Base-by-base conservation (phyloP, 2,113 vertebrate species). In the Sinosuthora webbiana region DNA sequence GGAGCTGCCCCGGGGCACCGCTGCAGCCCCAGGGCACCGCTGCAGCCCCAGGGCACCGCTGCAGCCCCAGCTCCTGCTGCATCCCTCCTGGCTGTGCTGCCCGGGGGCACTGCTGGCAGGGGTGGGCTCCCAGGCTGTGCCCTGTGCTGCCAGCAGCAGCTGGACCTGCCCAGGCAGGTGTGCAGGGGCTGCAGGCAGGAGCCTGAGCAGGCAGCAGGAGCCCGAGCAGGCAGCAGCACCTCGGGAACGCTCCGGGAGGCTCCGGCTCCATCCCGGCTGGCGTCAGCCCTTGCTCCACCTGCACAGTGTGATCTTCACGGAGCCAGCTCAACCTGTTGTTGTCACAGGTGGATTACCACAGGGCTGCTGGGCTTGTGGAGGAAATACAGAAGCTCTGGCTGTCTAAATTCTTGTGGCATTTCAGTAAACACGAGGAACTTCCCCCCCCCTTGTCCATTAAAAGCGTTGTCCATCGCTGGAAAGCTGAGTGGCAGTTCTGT, bases 161-260 rank as follows among this genome's bases (percentile, higher is more conserved):
- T 27, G 77, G 23, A 42, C 47, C 45, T 82, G 96, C 75, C 93
- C 4, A 12, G 95, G 87, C 93, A 93, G 59, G 89, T 23, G n/a
- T 55, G 7, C 52, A 73, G 91, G 95, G 93, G 68, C 93, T 70
- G 90, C 85, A 63, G 56, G 71, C 71, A 22, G 86, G 28, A 83
- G 55, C 83, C 92, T 31, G 10, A 30, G 2, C 50, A 59, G 83
- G 31, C 67, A 3, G 44, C 67, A 4, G 56, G 28, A 83, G 55
- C 83, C 92, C 19, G 10, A 30, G 2, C 50, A 59, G 83, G 31
- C 67, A 3, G 44, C 67, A 4, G 56, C 57, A 27, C 18, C 87
- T 30, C 78, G 22, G 89, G 15, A 60, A 7, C 1, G 21, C 89
- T 35, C 57, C 2, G 1, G 3, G 78, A 71, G 47, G 21, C 90